These are phyloP conservation scores for Romanomermis culicivorax DNA, from an alignment of 2,888 invertebrate species.

Conservation along the genomic window DNA sequence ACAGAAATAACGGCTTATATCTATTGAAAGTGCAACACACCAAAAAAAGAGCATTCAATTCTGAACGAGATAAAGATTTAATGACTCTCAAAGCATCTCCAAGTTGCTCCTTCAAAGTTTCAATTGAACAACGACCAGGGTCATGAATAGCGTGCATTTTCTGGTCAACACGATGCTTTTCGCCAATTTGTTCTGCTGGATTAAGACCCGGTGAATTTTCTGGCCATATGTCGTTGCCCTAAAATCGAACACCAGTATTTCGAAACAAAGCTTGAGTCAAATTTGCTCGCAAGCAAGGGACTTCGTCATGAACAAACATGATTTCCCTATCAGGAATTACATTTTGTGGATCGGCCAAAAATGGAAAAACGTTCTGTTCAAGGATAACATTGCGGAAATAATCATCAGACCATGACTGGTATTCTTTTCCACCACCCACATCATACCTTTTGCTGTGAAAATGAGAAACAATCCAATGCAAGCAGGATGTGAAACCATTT, in stretches of 20 bases:
- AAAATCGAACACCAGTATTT: not conserved
- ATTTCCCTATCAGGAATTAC: not conserved
- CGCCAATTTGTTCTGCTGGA: not conserved
- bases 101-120: not conserved
- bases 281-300: not conserved
- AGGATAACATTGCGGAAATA: not conserved
- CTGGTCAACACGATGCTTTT: not conserved
- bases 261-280: not conserved
- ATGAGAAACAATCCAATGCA: not conserved
- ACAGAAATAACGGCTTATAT: no score
- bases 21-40: no score
- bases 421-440: not conserved
- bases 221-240: not conserved
- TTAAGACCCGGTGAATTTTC: not conserved
- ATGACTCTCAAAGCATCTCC: not conserved
- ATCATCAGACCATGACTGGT: not conserved
- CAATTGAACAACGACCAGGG: not conserved
- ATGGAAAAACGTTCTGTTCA: not conserved
- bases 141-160: not conserved
- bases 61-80: no score
- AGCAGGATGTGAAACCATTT: not conserved
- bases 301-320: not conserved
- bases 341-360: not conserved
- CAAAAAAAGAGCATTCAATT: no score
- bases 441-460: not conserved